Conservation (phyloP, 2,113 vertebrate species). For the Pica pica region DNA sequence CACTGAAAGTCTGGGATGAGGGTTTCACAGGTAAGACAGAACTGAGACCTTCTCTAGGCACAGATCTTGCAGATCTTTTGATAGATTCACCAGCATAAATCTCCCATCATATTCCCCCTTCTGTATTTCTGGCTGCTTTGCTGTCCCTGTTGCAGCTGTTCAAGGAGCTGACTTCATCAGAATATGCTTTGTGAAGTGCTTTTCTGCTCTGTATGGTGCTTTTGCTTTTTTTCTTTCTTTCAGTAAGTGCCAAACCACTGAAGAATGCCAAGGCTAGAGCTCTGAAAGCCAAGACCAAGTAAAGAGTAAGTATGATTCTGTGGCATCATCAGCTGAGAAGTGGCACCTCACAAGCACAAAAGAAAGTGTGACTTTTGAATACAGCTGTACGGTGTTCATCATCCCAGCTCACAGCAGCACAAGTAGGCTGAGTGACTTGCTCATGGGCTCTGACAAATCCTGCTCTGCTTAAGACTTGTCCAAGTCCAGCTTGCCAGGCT, state of each 20-base stretch:
- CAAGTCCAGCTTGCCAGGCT: background rate
- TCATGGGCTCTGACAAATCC: background rate
- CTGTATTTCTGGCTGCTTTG: background rate
- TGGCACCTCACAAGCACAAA: background rate
- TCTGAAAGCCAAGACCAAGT: slow-evolving; percentile 19
- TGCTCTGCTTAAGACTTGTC: background rate
- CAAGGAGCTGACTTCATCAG: slow-evolving; percentile 41
- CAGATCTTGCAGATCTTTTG: background rate
- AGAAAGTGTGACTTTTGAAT: background rate
- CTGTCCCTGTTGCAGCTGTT: background rate
- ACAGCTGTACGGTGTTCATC: background rate
- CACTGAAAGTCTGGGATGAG: background rate
- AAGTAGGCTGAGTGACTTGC: background rate
- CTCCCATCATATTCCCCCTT: background rate
- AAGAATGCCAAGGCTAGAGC: slow-evolving; percentile 31
- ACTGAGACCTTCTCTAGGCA: background rate
- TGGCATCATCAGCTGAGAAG: slow-evolving; percentile 4
- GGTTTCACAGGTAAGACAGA: background rate
- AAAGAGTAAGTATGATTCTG: background rate
- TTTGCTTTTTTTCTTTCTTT: slow-evolving; percentile 24
- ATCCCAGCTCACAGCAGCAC: background rate
- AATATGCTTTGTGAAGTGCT: slow-evolving; percentile 17
- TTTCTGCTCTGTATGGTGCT: slow-evolving; percentile 12
- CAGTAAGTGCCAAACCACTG: slow-evolving; percentile 21
- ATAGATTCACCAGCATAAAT: background rate